Base-by-base conservation (phyloP, 1,140 invertebrate genomes). In the Heterodera schachtii region DNA sequence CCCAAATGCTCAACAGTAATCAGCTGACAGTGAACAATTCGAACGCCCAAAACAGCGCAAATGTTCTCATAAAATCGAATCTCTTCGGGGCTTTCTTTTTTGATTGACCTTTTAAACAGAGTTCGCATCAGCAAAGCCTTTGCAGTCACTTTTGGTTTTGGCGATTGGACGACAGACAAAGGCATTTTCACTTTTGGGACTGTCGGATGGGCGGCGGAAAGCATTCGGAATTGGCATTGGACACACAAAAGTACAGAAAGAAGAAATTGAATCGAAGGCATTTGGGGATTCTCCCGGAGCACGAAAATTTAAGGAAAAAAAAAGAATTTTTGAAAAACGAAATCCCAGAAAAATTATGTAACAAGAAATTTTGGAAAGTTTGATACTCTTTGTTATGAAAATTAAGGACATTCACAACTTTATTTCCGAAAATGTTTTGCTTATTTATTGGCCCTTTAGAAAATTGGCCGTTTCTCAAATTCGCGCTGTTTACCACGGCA, bases 81-180 rank as follows among this genome's bases (percentile, higher is more conserved):
- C 57, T 47, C 49, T 5, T 31, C 21, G 69, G 21, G 41, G 8
- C 44, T 75, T 75, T 4, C 77, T 19, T 47, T 69, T 43, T 41
- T 31, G 31, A 31, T 31, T 31, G 31, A 31, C 31, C 31, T 31
- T 31, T 31, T 31, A 31, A 31, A 31, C 44, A 41, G 47, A 49
- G 16, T 69, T 64, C 49, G 57, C 70, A 49, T 19, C 77, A 69
- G 77, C 70, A 19, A 49, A 78, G 66, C 49, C n/a, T 66, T 46
- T 43, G 70, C 64, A 31, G 41, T 49, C 70, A 49, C 76, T 47
- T 69, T 69, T 82, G 81, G 80, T 82, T 82, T 80, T 82, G 81
- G 81, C 67, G 73, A 46, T 73, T 82, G 47, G 81, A 82, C 43
- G 81, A 82, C 44, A 43, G 80, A 8, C 76, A 82, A 66, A 71